Evolutionary conservation across 2,797 vertebrate genomes (phyloP).

Genomic region (Falco rusticolus): DNA sequence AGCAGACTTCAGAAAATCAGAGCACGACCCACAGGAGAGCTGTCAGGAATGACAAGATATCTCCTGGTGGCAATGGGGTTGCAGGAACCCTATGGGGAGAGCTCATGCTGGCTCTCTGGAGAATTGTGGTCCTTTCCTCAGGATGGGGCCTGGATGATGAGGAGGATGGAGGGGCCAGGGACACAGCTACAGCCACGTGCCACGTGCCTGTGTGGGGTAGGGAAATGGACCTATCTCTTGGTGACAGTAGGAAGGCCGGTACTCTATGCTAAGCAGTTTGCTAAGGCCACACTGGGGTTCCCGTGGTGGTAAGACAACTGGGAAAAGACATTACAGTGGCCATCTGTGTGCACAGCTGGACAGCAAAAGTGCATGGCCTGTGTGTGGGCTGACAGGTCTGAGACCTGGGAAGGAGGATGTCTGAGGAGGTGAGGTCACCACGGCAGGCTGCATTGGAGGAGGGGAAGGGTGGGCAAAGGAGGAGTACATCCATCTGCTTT

Average conservation of each 20-base stretch:
- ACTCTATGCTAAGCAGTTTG: neutral
- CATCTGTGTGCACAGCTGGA: neutral
- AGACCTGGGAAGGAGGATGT: neutral
- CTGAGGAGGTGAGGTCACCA: neutral
- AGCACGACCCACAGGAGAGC: neutral
- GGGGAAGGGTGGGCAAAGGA: neutral
- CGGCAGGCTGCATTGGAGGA: neutral
- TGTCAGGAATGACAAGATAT: neutral
- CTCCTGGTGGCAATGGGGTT: neutral
- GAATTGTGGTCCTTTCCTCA: neutral
- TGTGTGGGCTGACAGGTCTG: neutral
- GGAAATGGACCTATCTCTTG: neutral
- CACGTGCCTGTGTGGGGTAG: neutral
- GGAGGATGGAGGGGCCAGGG: neutral
- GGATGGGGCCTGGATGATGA: neutral
- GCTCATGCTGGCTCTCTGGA: neutral
- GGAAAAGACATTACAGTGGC: neutral
- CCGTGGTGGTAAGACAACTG: neutral
- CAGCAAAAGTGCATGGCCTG: neutral
- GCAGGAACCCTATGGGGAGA: neutral
- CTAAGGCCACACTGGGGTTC: neutral
- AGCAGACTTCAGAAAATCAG: neutral
- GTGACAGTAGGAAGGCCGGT: neutral
- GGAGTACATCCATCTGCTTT: neutral
- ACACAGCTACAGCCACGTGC: neutral